Percentiles rank a stretch among this genome's conserved stretches.
Evolutionary conservation across 1,140 invertebrate species (phyloP).

Genomic region (Nebria ingens): DNA sequence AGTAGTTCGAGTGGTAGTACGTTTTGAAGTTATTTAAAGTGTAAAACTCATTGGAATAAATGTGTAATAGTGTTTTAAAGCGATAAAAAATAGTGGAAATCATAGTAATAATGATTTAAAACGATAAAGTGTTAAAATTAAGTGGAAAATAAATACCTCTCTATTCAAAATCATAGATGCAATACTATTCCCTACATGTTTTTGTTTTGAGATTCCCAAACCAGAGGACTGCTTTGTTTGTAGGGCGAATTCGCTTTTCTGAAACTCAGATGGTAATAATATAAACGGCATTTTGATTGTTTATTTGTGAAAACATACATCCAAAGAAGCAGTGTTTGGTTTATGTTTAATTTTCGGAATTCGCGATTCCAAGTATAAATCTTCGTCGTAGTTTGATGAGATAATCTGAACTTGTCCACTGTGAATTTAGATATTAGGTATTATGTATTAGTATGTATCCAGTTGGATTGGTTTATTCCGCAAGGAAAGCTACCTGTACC

Average conservation of each 20-base stretch:
- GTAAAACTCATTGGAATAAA: too few species aligned
- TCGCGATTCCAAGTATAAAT: conserved; percentile 24
- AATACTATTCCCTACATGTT: conserved; percentile 31
- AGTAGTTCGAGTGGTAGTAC: too few species aligned
- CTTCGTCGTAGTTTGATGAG: conserved; percentile 29
- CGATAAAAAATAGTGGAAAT: too few species aligned
- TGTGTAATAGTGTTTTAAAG: too few species aligned
- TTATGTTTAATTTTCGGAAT: conserved; percentile 30
- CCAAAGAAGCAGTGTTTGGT: conserved; percentile 37
- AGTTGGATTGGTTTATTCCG: too few species aligned
- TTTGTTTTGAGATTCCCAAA: conserved; percentile 24
- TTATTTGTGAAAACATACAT: conserved; percentile 32
- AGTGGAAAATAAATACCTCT: conserved; percentile 26
- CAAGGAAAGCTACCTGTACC: conserved; percentile 26
- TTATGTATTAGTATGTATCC: not conserved
- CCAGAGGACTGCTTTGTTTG: conserved; percentile 40
- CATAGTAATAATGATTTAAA: not conserved
- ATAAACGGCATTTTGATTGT: conserved; percentile 1
- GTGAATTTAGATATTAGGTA: conserved; percentile 21
- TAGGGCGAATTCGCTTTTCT: conserved; percentile 45
- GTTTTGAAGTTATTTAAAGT: too few species aligned
- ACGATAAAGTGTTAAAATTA: too few species aligned
- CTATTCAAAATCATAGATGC: conserved; percentile 37
- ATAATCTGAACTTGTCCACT: conserved; percentile 35
- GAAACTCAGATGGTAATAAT: conserved; percentile 20